Percentiles rank a stretch among this genome's conserved stretches.
These are phyloP conservation scores for Glaucomys volans DNA, from an alignment of 2,113 vertebrate genomes.

Conservation along the genomic window DNA sequence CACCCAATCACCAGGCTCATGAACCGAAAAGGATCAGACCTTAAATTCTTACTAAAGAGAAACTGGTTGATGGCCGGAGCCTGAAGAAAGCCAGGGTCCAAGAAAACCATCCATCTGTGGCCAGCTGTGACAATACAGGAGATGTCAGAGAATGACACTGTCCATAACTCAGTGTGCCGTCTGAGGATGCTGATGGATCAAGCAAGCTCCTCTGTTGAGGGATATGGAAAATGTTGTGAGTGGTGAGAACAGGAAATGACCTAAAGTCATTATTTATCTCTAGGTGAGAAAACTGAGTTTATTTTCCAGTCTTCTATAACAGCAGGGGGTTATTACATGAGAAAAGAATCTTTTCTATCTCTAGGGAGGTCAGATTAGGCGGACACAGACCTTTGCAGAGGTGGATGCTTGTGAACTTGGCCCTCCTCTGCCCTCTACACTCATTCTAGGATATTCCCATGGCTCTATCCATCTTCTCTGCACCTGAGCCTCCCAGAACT, in stretches of 20 bases:
- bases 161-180: background rate
- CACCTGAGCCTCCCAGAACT: background rate
- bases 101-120: background rate
- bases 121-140: background rate
- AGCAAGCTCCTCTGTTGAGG: background rate
- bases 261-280: background rate
- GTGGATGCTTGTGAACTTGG: background rate
- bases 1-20: no score
- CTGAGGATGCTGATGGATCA: background rate
- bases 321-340: background rate
- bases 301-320: background rate
- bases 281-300: background rate
- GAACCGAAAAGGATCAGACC: background rate
- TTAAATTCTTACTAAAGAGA: conserved; percentile 10
- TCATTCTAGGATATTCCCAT: background rate
- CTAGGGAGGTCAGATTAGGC: background rate
- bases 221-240: background rate
- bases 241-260: background rate
- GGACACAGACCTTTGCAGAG: background rate
- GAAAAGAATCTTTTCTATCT: background rate
- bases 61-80: background rate
- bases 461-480: background rate
- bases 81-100: conserved; percentile 1
- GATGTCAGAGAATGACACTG: background rate
- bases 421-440: background rate